Evolutionary conservation across 1,140 invertebrate species (phyloP), one percentile per base, ranked within the genome.

Genomic region (Nasonia vitripennis): DNA sequence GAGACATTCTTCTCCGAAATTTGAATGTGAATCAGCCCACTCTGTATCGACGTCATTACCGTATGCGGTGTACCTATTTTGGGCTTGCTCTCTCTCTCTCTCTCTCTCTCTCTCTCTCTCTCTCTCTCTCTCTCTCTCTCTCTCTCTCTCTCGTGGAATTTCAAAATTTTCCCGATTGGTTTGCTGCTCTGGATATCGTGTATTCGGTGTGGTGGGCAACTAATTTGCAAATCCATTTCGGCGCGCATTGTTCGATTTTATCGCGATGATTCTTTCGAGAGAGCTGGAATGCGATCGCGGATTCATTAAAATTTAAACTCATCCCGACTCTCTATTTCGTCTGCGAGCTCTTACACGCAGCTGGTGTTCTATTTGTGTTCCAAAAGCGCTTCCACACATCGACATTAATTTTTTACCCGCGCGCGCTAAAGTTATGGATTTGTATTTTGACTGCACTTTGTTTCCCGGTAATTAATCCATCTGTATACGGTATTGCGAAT

Each of bases 1-100:
- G 55, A 41, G 27, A 68, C 62, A 68, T 68, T 80, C 78, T 81
- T 81, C 67, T 81, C 20, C 0, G 12, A 11, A 23, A 71, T 67
- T 37, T 68, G 45, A 71, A 71, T 71, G 14, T 31, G 9, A 31
- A 71, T 71, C 23, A 34, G 6, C 27, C 6, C 34, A 4, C 70
- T 34, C 11, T 34, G 27, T 71, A 31, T 14, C 10, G 20, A 14
- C 20, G 6, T n/a, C 55, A 62, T 62, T 62, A n/a, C 55, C 17
- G 55, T 20, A 62, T 62, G 55, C 20, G 20, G 55, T 62, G 55
- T 62, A 37, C 34, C 3, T 37, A 62, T 62, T 62, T n/a, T 20
- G 17, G 17, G 7, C 20, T 7, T 17, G 51, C 48, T 27, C 27
- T 27, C 27, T 27, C 27, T 27, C 27, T 27, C 27, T 27, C 27